Evolutionary conservation across 2,888 invertebrate species (phyloP).

Genomic region (Drosophila paranaensis): DNA sequence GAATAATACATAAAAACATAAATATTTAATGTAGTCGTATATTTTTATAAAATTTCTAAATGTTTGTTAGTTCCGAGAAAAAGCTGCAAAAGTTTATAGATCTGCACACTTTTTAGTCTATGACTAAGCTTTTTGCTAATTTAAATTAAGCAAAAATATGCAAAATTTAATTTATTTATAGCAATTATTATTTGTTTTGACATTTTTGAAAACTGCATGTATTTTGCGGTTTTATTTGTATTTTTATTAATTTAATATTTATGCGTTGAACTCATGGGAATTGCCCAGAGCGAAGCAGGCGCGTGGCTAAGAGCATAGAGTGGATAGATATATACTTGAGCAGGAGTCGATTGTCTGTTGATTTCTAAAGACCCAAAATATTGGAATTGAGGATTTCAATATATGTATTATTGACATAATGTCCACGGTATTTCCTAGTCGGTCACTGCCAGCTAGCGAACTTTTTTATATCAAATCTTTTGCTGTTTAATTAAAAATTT

Average conservation of each 20-base stretch:
- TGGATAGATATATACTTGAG: too few relatives aligned
- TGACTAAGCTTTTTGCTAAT: background rate
- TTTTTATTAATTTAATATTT: slow-evolving; percentile 7
- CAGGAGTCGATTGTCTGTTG: too few relatives aligned
- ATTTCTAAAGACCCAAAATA: too few relatives aligned
- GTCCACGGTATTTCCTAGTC: background rate
- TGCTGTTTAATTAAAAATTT: background rate
- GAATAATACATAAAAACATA: background rate
- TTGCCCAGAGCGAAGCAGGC: background rate
- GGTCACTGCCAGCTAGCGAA: background rate
- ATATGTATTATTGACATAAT: background rate
- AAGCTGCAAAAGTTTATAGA: background rate
- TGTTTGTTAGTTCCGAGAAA: background rate
- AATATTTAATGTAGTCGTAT: background rate
- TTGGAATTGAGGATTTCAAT: too few relatives aligned
- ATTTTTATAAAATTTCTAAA: background rate
- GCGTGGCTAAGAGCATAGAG: too few relatives aligned
- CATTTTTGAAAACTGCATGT: background rate
- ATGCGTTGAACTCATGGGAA: background rate
- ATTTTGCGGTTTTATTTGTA: slow-evolving; percentile 2
- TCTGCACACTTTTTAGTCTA: background rate
- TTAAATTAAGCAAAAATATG: background rate
- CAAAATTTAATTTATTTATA: background rate
- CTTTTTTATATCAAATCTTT: background rate
- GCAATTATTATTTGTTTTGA: background rate